Evolutionary conservation across 1,140 invertebrate species (phyloP), one percentile per base, ranked within the genome.

Genomic region (Diabrotica undecimpunctata): DNA sequence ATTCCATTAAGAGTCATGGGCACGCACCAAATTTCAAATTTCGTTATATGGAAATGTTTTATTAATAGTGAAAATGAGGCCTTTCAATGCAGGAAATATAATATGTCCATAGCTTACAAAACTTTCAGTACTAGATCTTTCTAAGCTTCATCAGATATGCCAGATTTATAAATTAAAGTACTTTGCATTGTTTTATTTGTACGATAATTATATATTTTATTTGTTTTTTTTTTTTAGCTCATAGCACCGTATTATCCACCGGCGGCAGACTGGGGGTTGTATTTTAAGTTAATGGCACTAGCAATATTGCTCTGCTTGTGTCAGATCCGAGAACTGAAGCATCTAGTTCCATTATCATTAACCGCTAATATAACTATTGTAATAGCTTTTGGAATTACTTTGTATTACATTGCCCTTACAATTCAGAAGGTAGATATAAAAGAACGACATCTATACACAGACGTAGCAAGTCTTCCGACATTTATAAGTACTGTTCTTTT

Each of bases 281-380:
- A 82, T 0, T 90, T 86, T 75, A 88, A 88, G 64, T 72, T 85
- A 0, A 69, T 86, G 5, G 75, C 87, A 5, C 75, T 87, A 6
- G 77, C 88, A 0, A 84, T 86, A 0, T 72, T 89, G 6, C 73
- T 88, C 0, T 70, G 86, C 0, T 80, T 88, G 25, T 86, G 86
- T 25, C 86, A 89, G 69, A 87, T 92, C 51, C 74, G 90, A 39
- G 84, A 88, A 70, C 79, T 92, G 0, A 91, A 89, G 69, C 88
- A 85, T 72, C 75, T 92, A 71, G 89, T 91, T 6, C 90, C 90
- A 0, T 90, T 92, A 72, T 92, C 90, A 0, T 82, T 86, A 1
- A 74, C 88, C 37, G 90, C 90, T 12, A 91, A 91, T 62, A 66
- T 86, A 1, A 84, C 86, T 56, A 85, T 92, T 69, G 81, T 90